phyloP scores from a whole-genome alignment of 2,797 vertebrate species.

The Coilia nasus region DNA sequence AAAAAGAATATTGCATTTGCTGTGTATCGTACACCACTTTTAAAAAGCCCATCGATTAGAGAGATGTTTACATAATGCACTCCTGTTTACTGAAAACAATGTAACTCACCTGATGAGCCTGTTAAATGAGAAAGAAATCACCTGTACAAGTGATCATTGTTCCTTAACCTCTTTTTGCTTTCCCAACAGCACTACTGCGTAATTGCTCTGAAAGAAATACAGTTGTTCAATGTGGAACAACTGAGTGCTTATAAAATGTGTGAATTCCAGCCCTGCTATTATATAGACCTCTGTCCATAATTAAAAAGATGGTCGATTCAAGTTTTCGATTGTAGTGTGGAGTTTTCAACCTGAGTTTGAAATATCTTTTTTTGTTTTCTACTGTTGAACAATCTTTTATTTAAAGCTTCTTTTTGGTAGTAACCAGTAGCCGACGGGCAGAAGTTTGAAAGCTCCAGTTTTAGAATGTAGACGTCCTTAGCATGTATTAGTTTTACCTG shows the following conservation, averaged over 20 bases:
- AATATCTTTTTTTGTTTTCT: not conserved
- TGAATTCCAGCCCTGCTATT: conserved; percentile 84
- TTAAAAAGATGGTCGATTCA: conserved; percentile 82
- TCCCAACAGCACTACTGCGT: conserved; percentile 76
- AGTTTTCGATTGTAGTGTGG: conserved; percentile 62
- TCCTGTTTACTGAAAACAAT: conserved; percentile 59
- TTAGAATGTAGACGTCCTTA: too few species aligned
- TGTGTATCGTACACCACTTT: not conserved
- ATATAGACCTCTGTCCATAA: conserved; percentile 79
- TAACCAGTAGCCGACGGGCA: not conserved
- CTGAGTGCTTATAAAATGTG: conserved; percentile 74
- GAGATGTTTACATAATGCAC: conserved; percentile 66
- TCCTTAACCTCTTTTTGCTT: conserved; percentile 56
- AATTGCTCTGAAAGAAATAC: conserved; percentile 82
- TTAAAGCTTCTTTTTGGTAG: not conserved
- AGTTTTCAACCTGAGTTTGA: conserved; percentile 41
- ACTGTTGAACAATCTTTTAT: not conserved
- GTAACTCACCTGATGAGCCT: conserved; percentile 48
- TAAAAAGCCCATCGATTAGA: not conserved
- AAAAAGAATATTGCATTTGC: not conserved
- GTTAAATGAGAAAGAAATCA: conserved; percentile 54
- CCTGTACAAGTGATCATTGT: conserved; percentile 52
- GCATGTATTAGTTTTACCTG: too few species aligned
- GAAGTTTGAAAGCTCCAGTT: too few species aligned
- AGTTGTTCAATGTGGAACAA: conserved; percentile 73